Conservation (phyloP, 2,797 vertebrate species). For the Lutjanus campechanus region DNA sequence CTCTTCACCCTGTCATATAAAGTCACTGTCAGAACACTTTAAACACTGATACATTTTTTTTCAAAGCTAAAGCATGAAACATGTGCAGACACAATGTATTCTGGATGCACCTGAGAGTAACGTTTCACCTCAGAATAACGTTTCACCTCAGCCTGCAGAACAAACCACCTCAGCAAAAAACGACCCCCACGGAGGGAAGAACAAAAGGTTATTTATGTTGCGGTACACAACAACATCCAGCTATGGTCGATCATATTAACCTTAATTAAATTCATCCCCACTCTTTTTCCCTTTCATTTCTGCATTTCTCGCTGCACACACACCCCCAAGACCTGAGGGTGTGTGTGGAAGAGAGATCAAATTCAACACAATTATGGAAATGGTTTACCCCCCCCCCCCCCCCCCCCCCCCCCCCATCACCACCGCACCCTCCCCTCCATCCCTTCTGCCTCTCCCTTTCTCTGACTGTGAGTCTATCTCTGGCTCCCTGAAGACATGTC, state of each 20-base stretch:
- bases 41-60: neutral
- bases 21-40: neutral
- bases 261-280: slow-evolving; percentile 65
- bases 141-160: slow-evolving; percentile 18
- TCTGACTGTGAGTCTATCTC: slow-evolving; percentile 65
- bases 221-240: slow-evolving; percentile 39
- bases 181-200: slow-evolving; percentile 17
- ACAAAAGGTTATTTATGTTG: slow-evolving; percentile 65
- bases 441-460: slow-evolving; percentile 34
- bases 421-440: slow-evolving; percentile 15
- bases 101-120: neutral
- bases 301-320: slow-evolving; percentile 35
- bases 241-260: slow-evolving; percentile 56
- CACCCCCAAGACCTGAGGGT: slow-evolving; percentile 43
- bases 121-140: neutral
- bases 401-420: slow-evolving; percentile 9
- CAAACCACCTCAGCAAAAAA: slow-evolving; percentile 46
- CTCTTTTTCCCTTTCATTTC: slow-evolving; percentile 36
- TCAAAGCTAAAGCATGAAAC: slow-evolving; percentile 14
- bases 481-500: slow-evolving; percentile 81
- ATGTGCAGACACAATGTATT: slow-evolving; percentile 8
- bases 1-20: slow-evolving; percentile 18
- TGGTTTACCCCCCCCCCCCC: slow-evolving; percentile 50
- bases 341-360: slow-evolving; percentile 68
- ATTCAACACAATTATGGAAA: slow-evolving; percentile 76